A percentile compares a stretch with the other conserved stretches of the same genome.
Evolutionary conservation across 92 coral and sea anemone genomes (phyloP).

Genomic region (Parazoanthus swiftii): DNA sequence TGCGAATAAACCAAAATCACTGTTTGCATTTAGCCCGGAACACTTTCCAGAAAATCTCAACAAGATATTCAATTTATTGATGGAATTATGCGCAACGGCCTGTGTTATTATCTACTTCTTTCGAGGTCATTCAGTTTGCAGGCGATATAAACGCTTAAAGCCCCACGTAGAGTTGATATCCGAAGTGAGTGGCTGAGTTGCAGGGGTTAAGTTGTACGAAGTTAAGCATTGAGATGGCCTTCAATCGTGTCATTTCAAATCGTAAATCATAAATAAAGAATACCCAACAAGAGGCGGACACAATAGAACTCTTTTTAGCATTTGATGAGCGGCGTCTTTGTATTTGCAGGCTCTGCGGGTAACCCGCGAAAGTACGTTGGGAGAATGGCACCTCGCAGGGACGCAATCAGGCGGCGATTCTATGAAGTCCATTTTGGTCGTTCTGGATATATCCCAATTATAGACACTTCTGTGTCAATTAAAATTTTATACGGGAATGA

Average conservation of each 20-base stretch:
- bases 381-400: background rate
- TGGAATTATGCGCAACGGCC: background rate
- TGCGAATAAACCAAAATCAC: background rate
- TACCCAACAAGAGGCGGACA: background rate
- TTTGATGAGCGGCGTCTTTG: background rate
- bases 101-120: no score
- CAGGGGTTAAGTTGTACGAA: background rate
- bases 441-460: background rate
- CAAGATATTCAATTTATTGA: background rate
- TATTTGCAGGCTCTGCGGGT: background rate
- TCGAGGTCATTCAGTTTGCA: background rate
- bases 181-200: background rate
- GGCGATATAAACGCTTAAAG: background rate
- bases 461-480: background rate
- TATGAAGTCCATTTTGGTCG: background rate
- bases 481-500: background rate
- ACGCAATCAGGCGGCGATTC: background rate
- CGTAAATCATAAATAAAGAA: background rate
- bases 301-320: background rate
- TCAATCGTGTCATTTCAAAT: background rate
- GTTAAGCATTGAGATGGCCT: background rate
- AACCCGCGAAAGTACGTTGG: background rate
- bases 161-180: background rate
- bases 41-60: background rate
- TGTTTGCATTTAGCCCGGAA: background rate